Evolutionary conservation across 2,113 vertebrate species (phyloP).

Genomic region (Rhegmatorhina hoffmannsi): DNA sequence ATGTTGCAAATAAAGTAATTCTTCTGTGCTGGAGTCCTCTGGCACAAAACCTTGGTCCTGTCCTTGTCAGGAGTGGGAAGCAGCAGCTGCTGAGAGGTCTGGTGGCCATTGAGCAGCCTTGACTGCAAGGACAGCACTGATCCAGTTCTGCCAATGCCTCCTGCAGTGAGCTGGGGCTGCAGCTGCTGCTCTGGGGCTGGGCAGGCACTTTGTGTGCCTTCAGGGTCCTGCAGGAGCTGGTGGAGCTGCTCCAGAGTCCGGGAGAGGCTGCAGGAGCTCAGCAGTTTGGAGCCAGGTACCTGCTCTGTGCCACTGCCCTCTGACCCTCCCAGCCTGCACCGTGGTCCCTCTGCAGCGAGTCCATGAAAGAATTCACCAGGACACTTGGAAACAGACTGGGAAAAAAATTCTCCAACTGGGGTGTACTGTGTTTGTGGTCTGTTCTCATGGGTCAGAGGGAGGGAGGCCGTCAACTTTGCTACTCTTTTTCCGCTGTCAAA

Average conservation of each 20-base stretch:
- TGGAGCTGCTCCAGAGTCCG: background rate
- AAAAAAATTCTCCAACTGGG: background rate
- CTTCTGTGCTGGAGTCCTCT: background rate
- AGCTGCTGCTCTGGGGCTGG: background rate
- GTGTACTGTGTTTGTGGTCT: background rate
- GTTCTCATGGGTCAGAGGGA: background rate
- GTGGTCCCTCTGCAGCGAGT: slow-evolving; percentile 43
- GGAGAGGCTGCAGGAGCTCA: background rate
- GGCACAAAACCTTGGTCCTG: background rate
- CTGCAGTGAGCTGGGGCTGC: background rate
- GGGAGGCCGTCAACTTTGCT: background rate
- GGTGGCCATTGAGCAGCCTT: background rate
- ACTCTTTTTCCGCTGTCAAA: slow-evolving; percentile 24
- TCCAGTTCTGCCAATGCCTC: background rate
- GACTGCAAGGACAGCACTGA: background rate
- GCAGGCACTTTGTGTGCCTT: background rate
- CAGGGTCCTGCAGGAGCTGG: background rate
- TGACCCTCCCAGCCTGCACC: background rate
- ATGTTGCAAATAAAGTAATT: background rate
- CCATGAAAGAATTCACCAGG: background rate
- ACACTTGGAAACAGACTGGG: background rate
- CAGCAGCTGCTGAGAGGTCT: background rate
- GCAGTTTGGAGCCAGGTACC: background rate
- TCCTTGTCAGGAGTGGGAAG: background rate
- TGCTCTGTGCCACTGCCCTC: background rate